Evolutionary conservation across 2,888 invertebrate species (phyloP).

Genomic region (Didymodactylos carnosus): DNA sequence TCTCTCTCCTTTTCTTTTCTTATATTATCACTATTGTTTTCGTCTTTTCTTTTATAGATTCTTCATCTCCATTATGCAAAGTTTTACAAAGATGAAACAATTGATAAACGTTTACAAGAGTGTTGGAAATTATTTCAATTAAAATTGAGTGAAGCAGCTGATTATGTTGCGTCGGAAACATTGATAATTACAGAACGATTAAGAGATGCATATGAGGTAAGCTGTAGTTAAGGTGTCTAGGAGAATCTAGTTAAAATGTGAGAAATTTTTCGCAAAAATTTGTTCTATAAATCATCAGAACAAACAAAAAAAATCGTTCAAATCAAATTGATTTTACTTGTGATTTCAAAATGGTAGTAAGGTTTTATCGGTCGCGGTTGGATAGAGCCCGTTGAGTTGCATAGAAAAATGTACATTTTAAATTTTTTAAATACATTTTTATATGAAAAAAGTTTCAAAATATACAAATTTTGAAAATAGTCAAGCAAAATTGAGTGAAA

Average conservation of each 20-base stretch:
- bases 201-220: constrained; percentile 21
- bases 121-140: constrained; percentile 28
- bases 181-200: constrained; percentile 27
- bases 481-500: too few species aligned
- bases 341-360: too few species aligned
- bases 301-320: too few species aligned
- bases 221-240: not conserved
- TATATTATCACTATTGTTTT: not conserved
- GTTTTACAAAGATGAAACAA: constrained; percentile 26
- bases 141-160: constrained; percentile 29
- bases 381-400: too few species aligned
- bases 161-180: constrained; percentile 30
- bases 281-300: not conserved
- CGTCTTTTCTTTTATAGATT: constrained; percentile 20
- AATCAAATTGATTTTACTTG: too few species aligned
- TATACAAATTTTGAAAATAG: too few species aligned
- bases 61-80: constrained; percentile 28
- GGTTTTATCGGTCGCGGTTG: too few species aligned
- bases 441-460: too few species aligned
- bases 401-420: too few species aligned
- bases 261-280: not conserved
- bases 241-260: not conserved
- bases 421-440: too few species aligned
- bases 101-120: constrained; percentile 25
- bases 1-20: not conserved